Conservation (phyloP, 1,140 invertebrate genomes). For the Panagrolaimus sp. region DNA sequence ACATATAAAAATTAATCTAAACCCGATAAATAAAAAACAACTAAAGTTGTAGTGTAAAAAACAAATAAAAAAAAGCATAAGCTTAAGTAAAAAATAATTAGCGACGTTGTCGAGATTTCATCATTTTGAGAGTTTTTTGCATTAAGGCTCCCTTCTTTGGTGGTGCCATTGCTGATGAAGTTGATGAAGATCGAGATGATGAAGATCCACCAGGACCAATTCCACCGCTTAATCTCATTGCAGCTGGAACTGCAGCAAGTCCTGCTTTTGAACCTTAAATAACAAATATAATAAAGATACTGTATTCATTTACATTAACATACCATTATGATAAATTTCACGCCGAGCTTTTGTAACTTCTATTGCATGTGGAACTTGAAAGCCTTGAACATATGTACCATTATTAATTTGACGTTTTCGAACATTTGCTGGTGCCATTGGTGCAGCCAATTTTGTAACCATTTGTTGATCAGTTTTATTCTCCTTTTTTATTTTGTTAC, state of each 20-base stretch:
- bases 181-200: background rate
- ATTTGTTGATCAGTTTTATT: background rate
- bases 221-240: background rate
- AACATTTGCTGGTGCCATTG: background rate
- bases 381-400: background rate
- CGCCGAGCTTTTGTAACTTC: background rate
- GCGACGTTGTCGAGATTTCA: background rate
- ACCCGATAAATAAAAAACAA: too few species aligned
- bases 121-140: background rate
- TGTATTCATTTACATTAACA: background rate
- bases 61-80: too few species aligned
- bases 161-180: background rate
- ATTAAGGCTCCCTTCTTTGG: background rate
- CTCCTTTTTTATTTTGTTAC: background rate
- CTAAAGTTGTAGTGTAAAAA: too few species aligned
- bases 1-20: too few species aligned
- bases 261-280: background rate
- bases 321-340: constrained; percentile 1
- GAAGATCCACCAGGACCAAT: background rate
- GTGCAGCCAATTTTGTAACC: background rate
- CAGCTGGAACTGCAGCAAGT: background rate
- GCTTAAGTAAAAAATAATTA: background rate
- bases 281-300: background rate
- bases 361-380: background rate
- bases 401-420: background rate